Base-by-base conservation (phyloP, 2,797 vertebrate genomes). In the Coregonus suidteri region DNA sequence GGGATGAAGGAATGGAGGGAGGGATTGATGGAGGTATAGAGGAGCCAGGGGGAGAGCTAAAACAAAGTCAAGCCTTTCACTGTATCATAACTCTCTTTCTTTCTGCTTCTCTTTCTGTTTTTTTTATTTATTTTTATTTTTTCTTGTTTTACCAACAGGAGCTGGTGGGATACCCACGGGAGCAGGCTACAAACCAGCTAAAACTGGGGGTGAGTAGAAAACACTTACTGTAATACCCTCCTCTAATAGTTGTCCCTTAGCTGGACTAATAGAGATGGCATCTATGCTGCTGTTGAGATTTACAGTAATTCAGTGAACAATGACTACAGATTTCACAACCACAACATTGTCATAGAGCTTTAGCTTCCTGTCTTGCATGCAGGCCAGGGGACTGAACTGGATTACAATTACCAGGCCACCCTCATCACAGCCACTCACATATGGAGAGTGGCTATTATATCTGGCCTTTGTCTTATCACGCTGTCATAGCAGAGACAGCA, bases 121-220 rank as follows among this genome's bases (percentile, higher is more conserved):
- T 79, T 79, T 67, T 16, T 51, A 69, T 81, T 37, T 31, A 47
- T 78, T 47, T 25, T 79, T 31, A 69, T 81, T 37, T 31, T 51
- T 78, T 47, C 68, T 68, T 89, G 16, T 85, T 86, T 66, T 88
- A 92, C 90, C 86, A 79, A 76, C 84, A 95, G 93, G 94, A 68
- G 84, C 90, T 87, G 94, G 88, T 79, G 85, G 89, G 74, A 86
- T 91, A 82, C 90, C 89, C 47, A 56, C 67, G 11, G 41, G 56
- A 62, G n/a, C 56, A 0, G 92, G 89, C 79, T 95, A 92, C 85
- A 95, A 95, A 90, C 93, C 92, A 76, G 92, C 91, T n/a, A 95
- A 95, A 89, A 75, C 92, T 88, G 91, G 84, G 87, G 94, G 95
- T 95, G 83, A 91, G 91, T 83, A 73, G 37, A 47, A 18, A 4